Evolutionary conservation across 2,888 invertebrate species (phyloP), one percentile per base, ranked within the genome.

Genomic region (Carcina quercana): DNA sequence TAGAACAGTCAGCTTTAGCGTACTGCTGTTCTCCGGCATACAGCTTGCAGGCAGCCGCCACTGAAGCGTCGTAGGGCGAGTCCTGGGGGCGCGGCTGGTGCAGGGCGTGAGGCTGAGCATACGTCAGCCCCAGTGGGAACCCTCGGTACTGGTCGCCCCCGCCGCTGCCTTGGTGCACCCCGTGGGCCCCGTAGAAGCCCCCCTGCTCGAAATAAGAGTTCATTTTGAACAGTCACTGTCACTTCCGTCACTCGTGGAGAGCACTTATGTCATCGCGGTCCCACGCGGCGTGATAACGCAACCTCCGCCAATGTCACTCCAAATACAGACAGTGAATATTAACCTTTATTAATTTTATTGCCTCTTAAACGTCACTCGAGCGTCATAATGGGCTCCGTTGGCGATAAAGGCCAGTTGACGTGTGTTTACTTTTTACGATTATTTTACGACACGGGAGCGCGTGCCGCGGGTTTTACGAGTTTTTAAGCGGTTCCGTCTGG

Each of bases 161-260:
- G 12, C 80, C 88, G 51, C 89, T 87, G 42, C 89, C 87, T 85
- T 95, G 91, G 85, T 94, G 91, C 58, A 82, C 82, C 68, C 95
- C 95, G 79, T 95, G 94, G 62, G 91, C 88, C 65, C 95, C 95
- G 86, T 96, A 96, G 87, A 96, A 96, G 80, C 95, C 95, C 79
- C 93, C 92, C 87, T 96, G 96, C 87, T 96, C 96, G 80, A 96
- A 96, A 82, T 96, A 96, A 73, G 95, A 95, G 92, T 95, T 96
- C 96, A 96, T 96, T 78, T 76, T 89, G 75, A 64, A 63, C 57
- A 55, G 65, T 79, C 78, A 73, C 74, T 50, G 63, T 54, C 72
- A 73, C 76, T 51, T 69, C 69, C 76, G 75, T 74, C 79, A 80
- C 79, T 72, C 55, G 61, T 67, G 59, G 65, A 57, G 53, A 72